These are phyloP conservation scores for Willowsia nigromaculata DNA, from an alignment of 2,888 invertebrate genomes.

Conservation along the genomic window DNA sequence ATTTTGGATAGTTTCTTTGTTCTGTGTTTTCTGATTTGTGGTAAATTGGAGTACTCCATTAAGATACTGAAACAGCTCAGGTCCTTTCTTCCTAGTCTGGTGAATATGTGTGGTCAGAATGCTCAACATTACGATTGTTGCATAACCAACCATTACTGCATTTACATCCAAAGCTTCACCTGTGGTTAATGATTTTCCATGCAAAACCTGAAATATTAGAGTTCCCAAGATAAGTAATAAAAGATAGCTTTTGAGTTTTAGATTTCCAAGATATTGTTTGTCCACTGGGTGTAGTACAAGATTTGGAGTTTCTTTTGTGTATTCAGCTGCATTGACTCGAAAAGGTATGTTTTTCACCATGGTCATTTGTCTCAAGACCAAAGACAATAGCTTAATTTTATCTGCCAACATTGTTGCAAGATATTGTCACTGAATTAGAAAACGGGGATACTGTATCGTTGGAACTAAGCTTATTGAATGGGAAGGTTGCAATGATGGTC, in stretches of 20 bases:
- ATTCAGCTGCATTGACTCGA: not conserved
- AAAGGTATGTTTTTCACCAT: not conserved
- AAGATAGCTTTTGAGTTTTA: not conserved
- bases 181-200: not conserved
- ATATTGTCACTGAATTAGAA: too few species aligned
- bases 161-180: not conserved
- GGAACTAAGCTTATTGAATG: too few species aligned
- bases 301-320: not conserved
- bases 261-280: not conserved
- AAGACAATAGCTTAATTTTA: not conserved
- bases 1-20: not conserved
- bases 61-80: not conserved
- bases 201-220: not conserved
- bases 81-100: not conserved
- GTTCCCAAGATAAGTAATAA: not conserved
- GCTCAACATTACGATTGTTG: not conserved
- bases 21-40: not conserved
- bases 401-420: not conserved
- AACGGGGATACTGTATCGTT: too few species aligned
- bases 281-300: not conserved
- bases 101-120: not conserved
- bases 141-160: not conserved
- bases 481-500: too few species aligned
- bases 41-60: not conserved
- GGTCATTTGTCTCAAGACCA: not conserved